phyloP scores from a whole-genome alignment of 2,888 invertebrate genomes.

The Aradus depressus region DNA sequence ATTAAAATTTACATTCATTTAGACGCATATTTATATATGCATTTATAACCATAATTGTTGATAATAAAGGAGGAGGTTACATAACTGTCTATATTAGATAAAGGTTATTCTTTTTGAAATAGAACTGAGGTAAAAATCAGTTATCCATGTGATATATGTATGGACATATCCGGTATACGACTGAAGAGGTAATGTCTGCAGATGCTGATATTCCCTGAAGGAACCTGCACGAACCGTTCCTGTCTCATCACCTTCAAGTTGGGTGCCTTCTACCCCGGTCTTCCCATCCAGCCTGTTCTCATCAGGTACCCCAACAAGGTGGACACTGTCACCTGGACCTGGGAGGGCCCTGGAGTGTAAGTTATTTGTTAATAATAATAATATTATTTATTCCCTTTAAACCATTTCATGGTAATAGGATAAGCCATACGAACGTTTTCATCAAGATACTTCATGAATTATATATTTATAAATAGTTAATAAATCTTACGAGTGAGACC shows the following conservation, averaged over 20 bases:
- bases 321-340: constrained; percentile 86
- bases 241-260: constrained; percentile 82
- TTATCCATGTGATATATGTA: too few relatives aligned
- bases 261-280: constrained; percentile 90
- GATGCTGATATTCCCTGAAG: constrained; percentile 91
- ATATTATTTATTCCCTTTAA: too few relatives aligned
- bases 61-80: too few relatives aligned
- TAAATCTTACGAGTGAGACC: background rate
- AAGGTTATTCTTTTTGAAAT: too few relatives aligned
- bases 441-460: background rate
- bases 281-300: constrained; percentile 89
- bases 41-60: too few relatives aligned
- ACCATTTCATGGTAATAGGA: background rate
- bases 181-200: constrained; percentile 36
- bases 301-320: constrained; percentile 80
- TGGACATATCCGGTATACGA: too few relatives aligned
- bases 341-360: constrained; percentile 91
- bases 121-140: too few relatives aligned
- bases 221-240: constrained; percentile 88
- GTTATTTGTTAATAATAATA: too few relatives aligned
- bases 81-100: too few relatives aligned
- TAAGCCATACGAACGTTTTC: background rate
- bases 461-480: background rate
- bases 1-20: too few relatives aligned
- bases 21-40: too few relatives aligned